phyloP scores from a whole-genome alignment of 2,888 invertebrate species.

The Sphaeridia pumilis region DNA sequence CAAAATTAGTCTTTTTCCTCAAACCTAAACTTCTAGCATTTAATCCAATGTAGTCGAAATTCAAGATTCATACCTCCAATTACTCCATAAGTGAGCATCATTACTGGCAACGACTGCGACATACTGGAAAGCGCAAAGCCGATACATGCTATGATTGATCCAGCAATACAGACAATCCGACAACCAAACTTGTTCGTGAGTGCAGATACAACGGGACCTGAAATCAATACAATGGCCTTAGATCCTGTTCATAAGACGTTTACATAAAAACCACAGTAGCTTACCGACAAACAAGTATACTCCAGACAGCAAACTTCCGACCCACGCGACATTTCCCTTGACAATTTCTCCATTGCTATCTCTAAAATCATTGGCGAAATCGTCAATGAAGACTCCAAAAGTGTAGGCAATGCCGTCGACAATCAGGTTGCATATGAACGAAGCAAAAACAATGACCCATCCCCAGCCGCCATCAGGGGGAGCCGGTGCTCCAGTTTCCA shows the following conservation, averaged over 20 bases:
- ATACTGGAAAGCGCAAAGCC: slow-evolving; percentile 82
- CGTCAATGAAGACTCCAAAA: slow-evolving; percentile 81
- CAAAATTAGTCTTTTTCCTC: not conserved
- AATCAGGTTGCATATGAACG: slow-evolving; percentile 94
- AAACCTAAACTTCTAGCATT: too few species aligned
- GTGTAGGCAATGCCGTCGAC: slow-evolving; percentile 99
- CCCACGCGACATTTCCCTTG: slow-evolving; percentile 54
- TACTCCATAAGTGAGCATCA: slow-evolving; percentile 87
- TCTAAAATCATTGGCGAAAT: slow-evolving; percentile 67
- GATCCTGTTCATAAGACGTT: not conserved
- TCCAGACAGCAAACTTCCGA: slow-evolving; percentile 87
- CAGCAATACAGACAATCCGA: slow-evolving; percentile 82
- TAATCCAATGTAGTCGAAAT: not conserved
- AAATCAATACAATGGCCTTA: slow-evolving; percentile 8
- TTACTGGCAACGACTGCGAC: slow-evolving; percentile 70
- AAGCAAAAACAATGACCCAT: slow-evolving; percentile 76
- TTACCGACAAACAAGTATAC: slow-evolving; percentile 87
- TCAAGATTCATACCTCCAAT: slow-evolving; percentile 64
- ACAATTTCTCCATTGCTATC: too few species aligned
- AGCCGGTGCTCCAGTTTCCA: slow-evolving; percentile 31
- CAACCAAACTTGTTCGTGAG: slow-evolving; percentile 94
- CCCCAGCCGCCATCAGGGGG: slow-evolving; percentile 54
- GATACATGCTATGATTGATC: slow-evolving; percentile 67
- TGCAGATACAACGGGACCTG: slow-evolving; percentile 88
- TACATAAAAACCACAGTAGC: slow-evolving; percentile 37